A percentile compares a stretch with the other conserved stretches of the same genome.
Evolutionary conservation across 2,888 invertebrate genomes (phyloP).

Genomic region (Scaptodrosophila latifasciaeformis): DNA sequence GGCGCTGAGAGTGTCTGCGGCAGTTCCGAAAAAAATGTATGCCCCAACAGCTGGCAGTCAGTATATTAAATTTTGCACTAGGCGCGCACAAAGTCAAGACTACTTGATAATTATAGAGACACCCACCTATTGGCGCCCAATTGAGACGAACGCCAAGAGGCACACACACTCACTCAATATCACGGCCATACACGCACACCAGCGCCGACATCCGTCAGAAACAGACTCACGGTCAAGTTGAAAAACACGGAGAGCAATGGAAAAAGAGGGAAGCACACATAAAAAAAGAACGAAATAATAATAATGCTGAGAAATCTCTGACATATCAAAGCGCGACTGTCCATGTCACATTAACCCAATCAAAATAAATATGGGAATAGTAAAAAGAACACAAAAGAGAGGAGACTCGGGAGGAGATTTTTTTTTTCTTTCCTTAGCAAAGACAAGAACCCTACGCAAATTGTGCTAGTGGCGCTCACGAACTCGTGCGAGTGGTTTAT

Average conservation of each 20-base stretch:
- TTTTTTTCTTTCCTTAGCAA: too few species aligned
- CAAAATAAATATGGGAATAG: conserved; percentile 42
- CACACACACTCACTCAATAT: conserved; percentile 37
- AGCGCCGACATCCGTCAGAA: conserved; percentile 13
- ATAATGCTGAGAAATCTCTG: too few species aligned
- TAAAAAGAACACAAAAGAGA: too few species aligned
- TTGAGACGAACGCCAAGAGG: conserved; percentile 29
- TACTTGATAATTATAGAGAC: conserved; percentile 62
- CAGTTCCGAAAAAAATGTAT: too few species aligned
- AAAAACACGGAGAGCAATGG: conserved; percentile 54
- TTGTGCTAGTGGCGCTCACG: conserved; percentile 1
- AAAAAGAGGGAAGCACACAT: background rate
- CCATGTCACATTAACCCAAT: conserved; percentile 67
- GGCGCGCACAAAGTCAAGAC: conserved; percentile 69
- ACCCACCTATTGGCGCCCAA: conserved; percentile 70
- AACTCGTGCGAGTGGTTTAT: conserved; percentile 22
- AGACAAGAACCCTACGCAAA: conserved; percentile 27
- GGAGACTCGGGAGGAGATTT: too few species aligned
- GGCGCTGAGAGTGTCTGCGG: too few species aligned
- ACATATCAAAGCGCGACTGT: too few species aligned
- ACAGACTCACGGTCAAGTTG: conserved; percentile 63
- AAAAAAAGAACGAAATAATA: too few species aligned
- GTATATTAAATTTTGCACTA: conserved; percentile 54
- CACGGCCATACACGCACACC: conserved; percentile 38
- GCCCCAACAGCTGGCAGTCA: too few species aligned